A percentile compares a stretch with the other conserved stretches of the same genome.
Evolutionary conservation across 1,140 invertebrate genomes (phyloP).

Genomic region (Ruditapes philippinarum): DNA sequence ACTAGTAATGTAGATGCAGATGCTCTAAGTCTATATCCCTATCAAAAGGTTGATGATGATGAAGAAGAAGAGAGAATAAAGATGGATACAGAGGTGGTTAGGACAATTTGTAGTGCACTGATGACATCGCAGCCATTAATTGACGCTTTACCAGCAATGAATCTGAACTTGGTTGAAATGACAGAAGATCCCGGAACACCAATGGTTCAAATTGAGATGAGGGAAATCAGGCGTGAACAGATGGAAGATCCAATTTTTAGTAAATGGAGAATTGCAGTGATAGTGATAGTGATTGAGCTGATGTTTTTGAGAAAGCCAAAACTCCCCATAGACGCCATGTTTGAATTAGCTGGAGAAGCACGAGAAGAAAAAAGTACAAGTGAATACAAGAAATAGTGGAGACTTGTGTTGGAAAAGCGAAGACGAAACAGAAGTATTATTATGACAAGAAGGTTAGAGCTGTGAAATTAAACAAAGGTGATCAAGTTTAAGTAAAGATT

Average conservation of each 20-base stretch:
- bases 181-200: conserved; percentile 16
- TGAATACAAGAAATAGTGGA: too few relatives aligned
- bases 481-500: too few relatives aligned
- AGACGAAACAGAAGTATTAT: too few relatives aligned
- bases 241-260: background rate
- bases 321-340: too few relatives aligned
- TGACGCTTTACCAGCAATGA: background rate
- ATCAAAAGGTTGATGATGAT: background rate
- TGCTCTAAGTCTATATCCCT: conserved; percentile 43
- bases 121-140: background rate
- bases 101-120: background rate
- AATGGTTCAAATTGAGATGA: background rate
- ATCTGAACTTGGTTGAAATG: background rate
- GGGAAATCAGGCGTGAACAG: background rate
- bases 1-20: conserved; percentile 64
- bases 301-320: too few relatives aligned
- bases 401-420: too few relatives aligned
- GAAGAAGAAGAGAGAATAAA: background rate
- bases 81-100: background rate
- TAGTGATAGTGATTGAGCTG: background rate
- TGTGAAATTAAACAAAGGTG: too few relatives aligned
- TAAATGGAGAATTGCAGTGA: conserved; percentile 15
- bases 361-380: too few relatives aligned
- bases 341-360: too few relatives aligned
- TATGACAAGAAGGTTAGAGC: too few relatives aligned